These are phyloP conservation scores for Calameuta pallipes DNA, from an alignment of 2,888 invertebrate species.

Conservation along the genomic window DNA sequence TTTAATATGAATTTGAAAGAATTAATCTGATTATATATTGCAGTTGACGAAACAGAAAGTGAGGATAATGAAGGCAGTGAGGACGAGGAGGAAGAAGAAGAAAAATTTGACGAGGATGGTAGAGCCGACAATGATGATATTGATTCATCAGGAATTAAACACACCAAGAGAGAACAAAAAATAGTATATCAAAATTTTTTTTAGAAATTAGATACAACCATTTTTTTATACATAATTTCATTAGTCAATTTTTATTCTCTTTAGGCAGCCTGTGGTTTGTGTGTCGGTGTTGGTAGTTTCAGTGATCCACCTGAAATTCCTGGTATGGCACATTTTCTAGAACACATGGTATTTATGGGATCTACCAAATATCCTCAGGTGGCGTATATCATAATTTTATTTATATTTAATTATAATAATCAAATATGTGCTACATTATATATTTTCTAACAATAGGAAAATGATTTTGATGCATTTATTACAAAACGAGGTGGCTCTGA, in stretches of 20 bases:
- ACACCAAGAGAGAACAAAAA: constrained; percentile 53
- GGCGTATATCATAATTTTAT: constrained; percentile 25
- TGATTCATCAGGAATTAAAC: constrained; percentile 51
- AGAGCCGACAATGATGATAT: constrained; percentile 51
- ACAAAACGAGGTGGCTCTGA: constrained; percentile 86
- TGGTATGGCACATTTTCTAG: constrained; percentile 87
- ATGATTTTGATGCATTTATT: constrained; percentile 61
- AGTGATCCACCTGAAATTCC: constrained; percentile 82
- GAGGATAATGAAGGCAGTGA: constrained; percentile 33
- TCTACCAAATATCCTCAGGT: constrained; percentile 89
- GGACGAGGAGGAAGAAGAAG: constrained; percentile 26
- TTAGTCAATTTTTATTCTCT: constrained; percentile 17
- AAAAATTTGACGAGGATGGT: constrained; percentile 32
- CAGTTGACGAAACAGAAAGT: constrained; percentile 61
- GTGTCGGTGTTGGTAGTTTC: constrained; percentile 82
- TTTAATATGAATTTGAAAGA: neutral
- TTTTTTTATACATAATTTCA: neutral
- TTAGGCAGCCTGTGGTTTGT: constrained; percentile 80
- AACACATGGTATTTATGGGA: constrained; percentile 96
- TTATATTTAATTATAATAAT: neutral
- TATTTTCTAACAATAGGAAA: constrained; percentile 45
- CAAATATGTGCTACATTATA: neutral
- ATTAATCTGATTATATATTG: neutral
- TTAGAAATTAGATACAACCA: neutral
- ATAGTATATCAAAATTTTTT: constrained; percentile 42